Evolutionary conservation across 2,113 vertebrate genomes (phyloP).

Genomic region (Hyaena hyaena): DNA sequence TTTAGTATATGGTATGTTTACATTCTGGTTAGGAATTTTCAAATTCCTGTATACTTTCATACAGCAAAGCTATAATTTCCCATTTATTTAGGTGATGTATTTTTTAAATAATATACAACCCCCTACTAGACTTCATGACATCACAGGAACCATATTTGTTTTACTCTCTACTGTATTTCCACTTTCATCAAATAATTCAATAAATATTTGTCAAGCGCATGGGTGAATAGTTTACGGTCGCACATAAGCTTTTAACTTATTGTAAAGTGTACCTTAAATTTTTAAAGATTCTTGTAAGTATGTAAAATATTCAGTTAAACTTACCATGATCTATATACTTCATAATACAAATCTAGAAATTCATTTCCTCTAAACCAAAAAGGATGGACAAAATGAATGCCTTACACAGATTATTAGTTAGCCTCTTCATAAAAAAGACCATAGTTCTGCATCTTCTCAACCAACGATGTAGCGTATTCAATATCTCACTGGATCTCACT

Average conservation of each 20-base stretch:
- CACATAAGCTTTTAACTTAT: not conserved
- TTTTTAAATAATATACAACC: not conserved
- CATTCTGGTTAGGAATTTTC: not conserved
- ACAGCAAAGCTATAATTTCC: not conserved
- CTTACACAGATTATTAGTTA: not conserved
- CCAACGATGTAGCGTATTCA: not conserved
- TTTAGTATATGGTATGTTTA: not conserved
- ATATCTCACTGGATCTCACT: not conserved
- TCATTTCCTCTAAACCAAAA: not conserved
- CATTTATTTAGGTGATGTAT: not conserved
- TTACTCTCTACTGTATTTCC: not conserved
- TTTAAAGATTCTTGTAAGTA: not conserved
- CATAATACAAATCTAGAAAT: conserved; percentile 8
- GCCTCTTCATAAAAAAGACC: not conserved
- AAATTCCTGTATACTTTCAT: not conserved
- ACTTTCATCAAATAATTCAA: not conserved
- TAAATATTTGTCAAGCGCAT: not conserved
- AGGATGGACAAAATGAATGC: not conserved
- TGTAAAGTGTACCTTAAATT: not conserved
- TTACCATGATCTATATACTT: not conserved
- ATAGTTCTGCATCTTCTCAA: not conserved
- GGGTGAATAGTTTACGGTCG: not conserved
- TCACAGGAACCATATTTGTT: not conserved
- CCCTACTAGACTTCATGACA: not conserved
- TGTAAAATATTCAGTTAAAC: not conserved